Base-by-base conservation (phyloP, 2,797 vertebrate species). In the Sphenodon punctatus region DNA sequence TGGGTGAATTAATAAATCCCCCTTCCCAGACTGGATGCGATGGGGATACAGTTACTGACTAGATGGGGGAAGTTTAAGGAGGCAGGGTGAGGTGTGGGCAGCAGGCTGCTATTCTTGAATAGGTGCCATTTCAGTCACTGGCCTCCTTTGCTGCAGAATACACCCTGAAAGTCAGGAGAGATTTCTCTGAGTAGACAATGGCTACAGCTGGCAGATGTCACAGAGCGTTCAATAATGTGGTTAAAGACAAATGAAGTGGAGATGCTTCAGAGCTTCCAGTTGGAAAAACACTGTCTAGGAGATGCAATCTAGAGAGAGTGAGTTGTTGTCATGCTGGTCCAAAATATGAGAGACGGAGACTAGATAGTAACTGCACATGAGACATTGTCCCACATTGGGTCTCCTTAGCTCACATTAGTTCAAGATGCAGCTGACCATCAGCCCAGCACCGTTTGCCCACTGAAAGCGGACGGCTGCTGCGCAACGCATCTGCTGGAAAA, bases 1-100 rank as follows among this genome's bases (percentile, higher is more conserved):
- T 1, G 1, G 68, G 48, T 60, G 39, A 81, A 72, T 59, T 86
- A 84, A 84, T 86, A 87, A 75, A 92, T 85, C 80, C 89, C 13
- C 11, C 6, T 82, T 67, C 81, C 49, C 53, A 61, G 66, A 64
- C 77, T 82, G 81, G 73, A 72, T 36, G 70, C 87, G 78, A 86
- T 68, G 63, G 60, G 71, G 73, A 58, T 75, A 81, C 68, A 89
- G 65, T 30, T 4, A 72, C 86, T 51, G 73, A 65, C 85, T 78
- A 90, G 66, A 82, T 85, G 85, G 78, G n/a, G 70, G 75, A 87
- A 38, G 60, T 42, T 1, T 0, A 61, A 12, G 32, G 49, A 87
- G 60, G 55, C 8, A 20, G 17, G 8, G 55, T 58, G 4, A 49
- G 46, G 36, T 19, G 46, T 30, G 42, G 27, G 72, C 13, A 70